These are phyloP conservation scores for Nyctalus aviator DNA, from an alignment of 2,797 vertebrate genomes.

Conservation along the genomic window DNA sequence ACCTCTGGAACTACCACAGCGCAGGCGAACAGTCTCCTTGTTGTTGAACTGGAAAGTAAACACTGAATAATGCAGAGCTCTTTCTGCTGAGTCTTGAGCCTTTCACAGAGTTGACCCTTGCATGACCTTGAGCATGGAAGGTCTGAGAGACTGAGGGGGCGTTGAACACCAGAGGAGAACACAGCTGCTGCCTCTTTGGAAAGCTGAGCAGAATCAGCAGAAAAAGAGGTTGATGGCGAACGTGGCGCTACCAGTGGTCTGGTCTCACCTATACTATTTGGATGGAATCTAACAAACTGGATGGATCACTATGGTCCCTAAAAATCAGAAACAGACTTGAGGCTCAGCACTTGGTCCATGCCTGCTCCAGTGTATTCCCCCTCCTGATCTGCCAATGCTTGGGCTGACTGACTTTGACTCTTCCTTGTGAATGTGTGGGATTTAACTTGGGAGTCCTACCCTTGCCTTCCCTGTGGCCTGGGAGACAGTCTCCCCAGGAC, in stretches of 20 bases:
- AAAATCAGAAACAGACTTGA: background rate
- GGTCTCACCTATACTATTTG: background rate
- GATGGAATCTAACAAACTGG: background rate
- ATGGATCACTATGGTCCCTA: background rate
- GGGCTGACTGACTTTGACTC: background rate
- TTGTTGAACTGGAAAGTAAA: background rate
- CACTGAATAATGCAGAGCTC: background rate
- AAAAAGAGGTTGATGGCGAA: background rate
- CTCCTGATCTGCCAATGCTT: background rate
- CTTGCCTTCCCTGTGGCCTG: background rate
- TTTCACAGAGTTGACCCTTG: background rate
- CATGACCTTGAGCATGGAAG: background rate
- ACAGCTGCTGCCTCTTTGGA: background rate
- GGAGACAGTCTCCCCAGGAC: background rate
- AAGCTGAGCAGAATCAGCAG: background rate
- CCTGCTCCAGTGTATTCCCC: background rate
- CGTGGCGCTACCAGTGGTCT: background rate
- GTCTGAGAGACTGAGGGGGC: background rate
- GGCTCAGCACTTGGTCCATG: rapidly evolving
- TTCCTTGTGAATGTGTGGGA: background rate
- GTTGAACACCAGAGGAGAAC: background rate
- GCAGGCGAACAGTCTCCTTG: rapidly evolving
- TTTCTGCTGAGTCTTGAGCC: background rate
- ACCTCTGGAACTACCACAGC: background rate
- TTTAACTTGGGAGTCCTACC: background rate